Conservation (phyloP, 1,140 invertebrate species). For the Zaprionus nigranus region DNA sequence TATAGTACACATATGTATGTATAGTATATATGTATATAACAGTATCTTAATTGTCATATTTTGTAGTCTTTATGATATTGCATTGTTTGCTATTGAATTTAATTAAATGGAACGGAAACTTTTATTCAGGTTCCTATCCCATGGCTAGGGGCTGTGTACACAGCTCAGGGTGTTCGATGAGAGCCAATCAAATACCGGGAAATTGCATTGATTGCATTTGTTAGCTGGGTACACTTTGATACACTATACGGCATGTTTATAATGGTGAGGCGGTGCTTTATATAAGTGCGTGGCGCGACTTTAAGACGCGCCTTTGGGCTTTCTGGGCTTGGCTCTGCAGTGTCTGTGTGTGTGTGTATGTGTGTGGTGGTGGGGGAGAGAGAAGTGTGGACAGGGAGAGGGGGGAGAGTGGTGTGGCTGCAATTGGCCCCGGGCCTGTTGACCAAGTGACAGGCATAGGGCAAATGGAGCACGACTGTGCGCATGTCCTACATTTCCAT, state of each 20-base stretch:
- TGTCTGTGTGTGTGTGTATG: constrained; percentile 1
- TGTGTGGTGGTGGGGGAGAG: not conserved
- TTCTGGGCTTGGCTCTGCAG: not conserved
- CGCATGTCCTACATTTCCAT: constrained; percentile 70
- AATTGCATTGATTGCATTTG: constrained; percentile 46
- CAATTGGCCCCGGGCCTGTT: constrained; percentile 54
- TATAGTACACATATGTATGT: no score
- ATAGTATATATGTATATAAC: not conserved
- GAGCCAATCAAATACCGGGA: not conserved
- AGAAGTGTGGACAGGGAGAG: not conserved
- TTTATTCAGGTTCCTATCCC: not conserved
- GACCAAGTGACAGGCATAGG: constrained; percentile 44
- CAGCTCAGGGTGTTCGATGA: not conserved
- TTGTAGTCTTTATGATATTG: not conserved
- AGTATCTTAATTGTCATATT: not conserved
- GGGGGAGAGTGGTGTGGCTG: constrained; percentile 26
- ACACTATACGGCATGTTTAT: not conserved
- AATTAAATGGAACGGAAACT: not conserved
- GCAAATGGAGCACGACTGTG: constrained; percentile 43
- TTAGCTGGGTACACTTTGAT: constrained; percentile 5
- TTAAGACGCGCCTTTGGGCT: constrained; percentile 1
- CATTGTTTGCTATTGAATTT: not conserved
- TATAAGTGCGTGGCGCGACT: constrained; percentile 51
- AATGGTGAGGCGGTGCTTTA: constrained; percentile 36
- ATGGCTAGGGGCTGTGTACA: not conserved